Conservation (phyloP, 2,888 invertebrate genomes). For the Drosophila pseudotalamancana region DNA sequence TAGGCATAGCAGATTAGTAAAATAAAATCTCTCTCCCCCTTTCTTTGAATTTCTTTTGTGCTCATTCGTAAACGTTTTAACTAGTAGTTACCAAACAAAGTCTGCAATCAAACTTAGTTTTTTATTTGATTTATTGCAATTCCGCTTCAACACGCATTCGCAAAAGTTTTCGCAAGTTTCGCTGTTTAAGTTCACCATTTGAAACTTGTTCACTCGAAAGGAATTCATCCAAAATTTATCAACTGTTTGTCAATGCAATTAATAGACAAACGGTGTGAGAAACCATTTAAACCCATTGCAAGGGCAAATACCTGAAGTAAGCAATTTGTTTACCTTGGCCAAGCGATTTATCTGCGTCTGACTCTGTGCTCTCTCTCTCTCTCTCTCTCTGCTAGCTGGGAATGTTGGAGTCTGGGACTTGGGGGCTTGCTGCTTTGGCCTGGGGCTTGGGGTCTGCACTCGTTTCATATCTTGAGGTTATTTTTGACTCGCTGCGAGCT, state of each 20-base stretch:
- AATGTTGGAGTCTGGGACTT: background rate
- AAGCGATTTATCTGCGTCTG: conserved; percentile 53
- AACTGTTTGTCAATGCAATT: conserved; percentile 16
- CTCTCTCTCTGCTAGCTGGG: background rate
- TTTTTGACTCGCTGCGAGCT: conserved; percentile 35
- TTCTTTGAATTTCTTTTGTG: no score
- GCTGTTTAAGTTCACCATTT: background rate
- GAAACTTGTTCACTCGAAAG: background rate
- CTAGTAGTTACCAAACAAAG: background rate
- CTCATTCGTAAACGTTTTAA: background rate
- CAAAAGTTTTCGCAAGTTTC: background rate
- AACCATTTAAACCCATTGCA: conserved; percentile 15
- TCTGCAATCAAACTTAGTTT: no score
- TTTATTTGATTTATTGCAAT: background rate
- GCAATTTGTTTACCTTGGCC: conserved; percentile 56
- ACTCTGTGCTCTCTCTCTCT: background rate
- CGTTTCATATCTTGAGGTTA: conserved; percentile 48
- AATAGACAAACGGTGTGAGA: conserved; percentile 20
- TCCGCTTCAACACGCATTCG: background rate
- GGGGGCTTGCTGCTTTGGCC: background rate
- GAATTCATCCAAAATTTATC: background rate
- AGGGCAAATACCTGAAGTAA: conserved; percentile 29
- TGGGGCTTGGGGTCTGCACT: conserved; percentile 16
- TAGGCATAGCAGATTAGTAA: no score
- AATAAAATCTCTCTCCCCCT: no score